Conservation (phyloP, 2,113 vertebrate species). For the Ibidorhyncha struthersii region DNA sequence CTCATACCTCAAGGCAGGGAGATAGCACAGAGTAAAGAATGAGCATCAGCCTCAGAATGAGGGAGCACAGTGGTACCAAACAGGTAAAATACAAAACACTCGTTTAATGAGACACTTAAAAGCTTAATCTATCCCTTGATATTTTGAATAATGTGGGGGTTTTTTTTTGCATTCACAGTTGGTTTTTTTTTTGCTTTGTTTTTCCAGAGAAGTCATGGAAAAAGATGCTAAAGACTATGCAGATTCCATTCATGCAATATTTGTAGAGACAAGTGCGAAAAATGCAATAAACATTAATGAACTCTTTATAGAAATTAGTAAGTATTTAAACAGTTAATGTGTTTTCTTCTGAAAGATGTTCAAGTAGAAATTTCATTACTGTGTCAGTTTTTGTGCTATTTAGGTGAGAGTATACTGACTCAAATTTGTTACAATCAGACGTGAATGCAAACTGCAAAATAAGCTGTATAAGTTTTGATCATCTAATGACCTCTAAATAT, state of each 20-base stretch:
- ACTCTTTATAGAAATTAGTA: slow-evolving; percentile 99
- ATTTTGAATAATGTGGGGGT: not conserved
- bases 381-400: not conserved
- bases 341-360: not conserved
- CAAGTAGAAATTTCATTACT: not conserved
- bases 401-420: not conserved
- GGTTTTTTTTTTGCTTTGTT: slow-evolving; percentile 51
- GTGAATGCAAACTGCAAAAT: not conserved
- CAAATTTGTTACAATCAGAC: not conserved
- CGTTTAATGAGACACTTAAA: not conserved
- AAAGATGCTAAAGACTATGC: slow-evolving; percentile 98
- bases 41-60: not conserved
- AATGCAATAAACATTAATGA: slow-evolving; percentile 99
- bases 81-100: not conserved
- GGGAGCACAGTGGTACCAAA: not conserved
- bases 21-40: not conserved
- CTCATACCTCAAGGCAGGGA: not conserved
- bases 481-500: not conserved
- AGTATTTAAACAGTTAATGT: slow-evolving; percentile 71
- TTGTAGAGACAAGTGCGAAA: slow-evolving; percentile 98
- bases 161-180: not conserved
- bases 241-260: slow-evolving; percentile 96
- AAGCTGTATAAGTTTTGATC: not conserved
- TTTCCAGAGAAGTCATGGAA: slow-evolving; percentile 92
- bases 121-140: not conserved